These are phyloP conservation scores for Chaetophractus vellerosus DNA, from an alignment of 2,797 vertebrate genomes.

Conservation along the genomic window DNA sequence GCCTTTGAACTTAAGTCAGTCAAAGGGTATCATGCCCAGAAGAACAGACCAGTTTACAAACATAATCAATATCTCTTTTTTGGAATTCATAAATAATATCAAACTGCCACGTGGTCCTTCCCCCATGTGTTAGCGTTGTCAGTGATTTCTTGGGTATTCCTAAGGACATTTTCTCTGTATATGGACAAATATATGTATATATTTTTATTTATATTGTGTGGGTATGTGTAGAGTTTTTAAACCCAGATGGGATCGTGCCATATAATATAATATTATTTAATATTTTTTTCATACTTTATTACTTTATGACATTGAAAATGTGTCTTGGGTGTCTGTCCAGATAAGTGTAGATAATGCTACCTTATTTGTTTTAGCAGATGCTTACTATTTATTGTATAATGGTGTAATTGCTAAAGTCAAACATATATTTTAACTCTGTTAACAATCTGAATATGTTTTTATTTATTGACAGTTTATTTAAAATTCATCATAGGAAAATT, in stretches of 20 bases:
- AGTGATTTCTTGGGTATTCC: too few species aligned
- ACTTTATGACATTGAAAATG: neutral
- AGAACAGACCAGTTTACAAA: too few species aligned
- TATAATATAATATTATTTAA: neutral
- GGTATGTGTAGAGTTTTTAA: neutral
- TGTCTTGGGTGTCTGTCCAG: neutral
- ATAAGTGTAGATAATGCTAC: neutral
- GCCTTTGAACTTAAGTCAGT: too few species aligned
- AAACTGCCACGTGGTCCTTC: too few species aligned
- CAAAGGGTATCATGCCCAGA: too few species aligned
- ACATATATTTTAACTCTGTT: neutral
- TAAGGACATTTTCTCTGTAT: neutral
- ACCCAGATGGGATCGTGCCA: neutral
- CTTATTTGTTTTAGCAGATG: neutral
- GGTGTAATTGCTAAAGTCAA: neutral
- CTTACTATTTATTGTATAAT: neutral
- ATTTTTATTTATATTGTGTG: neutral
- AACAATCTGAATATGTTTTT: neutral
- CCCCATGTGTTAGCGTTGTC: too few species aligned
- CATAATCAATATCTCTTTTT: too few species aligned
- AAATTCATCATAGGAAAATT: neutral
- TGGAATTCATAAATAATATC: too few species aligned
- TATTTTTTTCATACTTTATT: neutral
- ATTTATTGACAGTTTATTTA: neutral
- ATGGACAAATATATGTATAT: neutral